Evolutionary conservation across 2,888 invertebrate species (phyloP).

Genomic region (Axea sp.): DNA sequence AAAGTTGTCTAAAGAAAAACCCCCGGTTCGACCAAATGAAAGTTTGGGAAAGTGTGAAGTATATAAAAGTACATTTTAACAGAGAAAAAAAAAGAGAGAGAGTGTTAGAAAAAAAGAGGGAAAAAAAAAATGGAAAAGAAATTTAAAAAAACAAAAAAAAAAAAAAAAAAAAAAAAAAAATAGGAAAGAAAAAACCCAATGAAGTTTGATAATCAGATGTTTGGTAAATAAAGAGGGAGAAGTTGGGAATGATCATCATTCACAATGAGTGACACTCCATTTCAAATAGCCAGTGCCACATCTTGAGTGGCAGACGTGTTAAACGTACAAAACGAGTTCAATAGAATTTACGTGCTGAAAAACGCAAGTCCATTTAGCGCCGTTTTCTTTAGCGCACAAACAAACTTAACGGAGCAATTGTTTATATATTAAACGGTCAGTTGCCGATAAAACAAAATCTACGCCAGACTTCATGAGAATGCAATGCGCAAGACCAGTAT

Average conservation of each 20-base stretch:
- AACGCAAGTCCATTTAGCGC: conserved; percentile 58
- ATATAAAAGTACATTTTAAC: too few species aligned
- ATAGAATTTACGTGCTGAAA: conserved; percentile 54
- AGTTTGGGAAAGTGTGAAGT: too few species aligned
- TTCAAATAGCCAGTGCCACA: conserved; percentile 44
- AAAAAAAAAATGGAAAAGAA: too few species aligned
- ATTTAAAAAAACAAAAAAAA: too few species aligned
- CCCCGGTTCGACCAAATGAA: too few species aligned
- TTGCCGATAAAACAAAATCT: conserved; percentile 58
- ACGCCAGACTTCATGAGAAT: conserved; percentile 44
- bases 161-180: too few species aligned
- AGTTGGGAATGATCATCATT: conserved; percentile 50
- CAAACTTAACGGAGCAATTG: conserved; percentile 63
- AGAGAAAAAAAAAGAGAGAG: too few species aligned
- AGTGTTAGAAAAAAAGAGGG: too few species aligned
- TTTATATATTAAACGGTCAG: conserved; percentile 66
- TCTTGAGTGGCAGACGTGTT: conserved; percentile 61
- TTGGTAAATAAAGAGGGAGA: conserved; percentile 27
- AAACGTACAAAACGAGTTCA: conserved; percentile 53
- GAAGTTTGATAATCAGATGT: conserved; percentile 26
- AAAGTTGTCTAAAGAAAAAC: too few species aligned
- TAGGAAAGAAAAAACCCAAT: too few species aligned
- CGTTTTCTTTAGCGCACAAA: conserved; percentile 60
- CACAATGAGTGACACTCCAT: conserved; percentile 59
- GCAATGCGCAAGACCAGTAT: conserved; percentile 48